These are phyloP conservation scores for Heliangelus exortis DNA, from an alignment of 2,797 vertebrate genomes.

Conservation along the genomic window DNA sequence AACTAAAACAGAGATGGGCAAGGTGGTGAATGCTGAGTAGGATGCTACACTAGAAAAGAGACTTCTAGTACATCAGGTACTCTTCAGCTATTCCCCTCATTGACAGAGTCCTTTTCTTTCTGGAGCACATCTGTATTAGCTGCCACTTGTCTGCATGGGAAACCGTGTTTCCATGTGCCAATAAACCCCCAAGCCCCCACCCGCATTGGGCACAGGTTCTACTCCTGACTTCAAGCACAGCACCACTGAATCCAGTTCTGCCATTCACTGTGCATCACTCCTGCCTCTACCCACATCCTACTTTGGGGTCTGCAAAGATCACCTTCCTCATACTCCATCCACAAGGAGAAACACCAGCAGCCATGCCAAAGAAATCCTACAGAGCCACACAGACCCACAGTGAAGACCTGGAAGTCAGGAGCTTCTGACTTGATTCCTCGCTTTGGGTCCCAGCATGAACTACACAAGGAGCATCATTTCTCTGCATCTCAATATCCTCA, in stretches of 20 bases:
- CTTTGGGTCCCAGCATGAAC: conserved; percentile 17
- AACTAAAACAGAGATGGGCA: background rate
- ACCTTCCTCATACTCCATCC: background rate
- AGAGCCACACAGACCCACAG: accelerated
- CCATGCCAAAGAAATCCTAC: background rate
- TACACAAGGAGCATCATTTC: conserved; percentile 4
- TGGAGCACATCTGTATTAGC: background rate
- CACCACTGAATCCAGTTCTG: background rate
- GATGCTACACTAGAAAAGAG: background rate
- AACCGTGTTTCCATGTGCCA: background rate
- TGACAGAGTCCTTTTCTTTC: background rate
- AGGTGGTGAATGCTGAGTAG: background rate
- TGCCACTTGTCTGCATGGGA: background rate
- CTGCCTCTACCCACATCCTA: background rate
- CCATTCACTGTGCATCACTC: background rate
- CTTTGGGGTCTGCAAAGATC: background rate
- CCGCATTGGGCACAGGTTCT: background rate
- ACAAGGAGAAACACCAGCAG: background rate
- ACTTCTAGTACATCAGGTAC: background rate
- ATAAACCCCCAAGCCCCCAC: background rate
- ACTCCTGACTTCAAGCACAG: background rate
- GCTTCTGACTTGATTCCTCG: background rate
- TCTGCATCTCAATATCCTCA: conserved; percentile 38
- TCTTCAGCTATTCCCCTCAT: background rate
- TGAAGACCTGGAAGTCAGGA: background rate